Base-by-base conservation (phyloP, 1,140 invertebrate species). In the Listronotus bonariensis region DNA sequence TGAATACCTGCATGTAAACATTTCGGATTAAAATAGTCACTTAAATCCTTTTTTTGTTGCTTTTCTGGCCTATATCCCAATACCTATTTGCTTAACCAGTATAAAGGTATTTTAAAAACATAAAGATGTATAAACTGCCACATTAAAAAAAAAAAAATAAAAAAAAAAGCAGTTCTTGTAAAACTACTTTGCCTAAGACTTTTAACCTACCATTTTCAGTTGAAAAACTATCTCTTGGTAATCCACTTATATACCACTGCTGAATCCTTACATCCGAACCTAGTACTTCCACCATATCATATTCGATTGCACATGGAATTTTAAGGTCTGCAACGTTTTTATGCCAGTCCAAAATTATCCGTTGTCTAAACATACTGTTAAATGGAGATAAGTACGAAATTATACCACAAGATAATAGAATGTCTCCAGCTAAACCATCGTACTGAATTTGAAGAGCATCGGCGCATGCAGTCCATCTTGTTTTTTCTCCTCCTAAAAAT, bases 321-420 rank as follows among this genome's bases (percentile, higher is more conserved):
- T 88, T 81, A 34, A 89, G 78, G 6, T 82, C 75, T 18, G 83
- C 82, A 7, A 91, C 88, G 20, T 87, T 81, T 45, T 79, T 73
- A 57, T 87, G 85, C 94, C 95, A 96, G 56, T 89, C 84, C 4
- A 78, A 69, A 0, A 88, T 82, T 65, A 86, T 86, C 5, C 81
- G 74, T 11, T 83, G 77, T 67, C 93, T 83, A 56, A 85, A 84
- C 10, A 83, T 83, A 78, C 82, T 84, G 12, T 91, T 93, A 64
- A 95, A 93, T 6, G 93, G 88, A 5, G 92, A 89, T 11, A 96
- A 82, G 78, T 97, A 97, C 3, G 93, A 90, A 51, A 97, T 93
- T n/a, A 95, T 86, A 26, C 90, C 94, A 72, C 92, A 92, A 0
- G 92, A 92, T 46, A 97, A 84, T 10, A 96, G 80, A 67, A 95